phyloP scores from a whole-genome alignment of 2,797 vertebrate species.

The Argya squamiceps region DNA sequence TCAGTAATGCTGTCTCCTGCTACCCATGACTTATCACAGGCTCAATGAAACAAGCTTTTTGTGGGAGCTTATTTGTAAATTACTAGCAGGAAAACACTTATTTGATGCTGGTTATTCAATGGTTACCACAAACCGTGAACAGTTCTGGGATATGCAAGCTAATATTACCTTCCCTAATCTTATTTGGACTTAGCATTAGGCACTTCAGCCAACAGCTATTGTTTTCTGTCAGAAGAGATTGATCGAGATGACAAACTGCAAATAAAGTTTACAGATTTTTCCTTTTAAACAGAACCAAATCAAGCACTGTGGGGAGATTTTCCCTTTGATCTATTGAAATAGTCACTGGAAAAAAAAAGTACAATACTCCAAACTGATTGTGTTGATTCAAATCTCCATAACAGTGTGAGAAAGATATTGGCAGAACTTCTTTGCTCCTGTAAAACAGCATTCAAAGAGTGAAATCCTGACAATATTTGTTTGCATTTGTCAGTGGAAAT shows the following conservation, averaged over 20 bases:
- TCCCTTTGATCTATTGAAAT: slow-evolving; percentile 20
- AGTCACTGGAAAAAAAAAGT: slow-evolving; percentile 6
- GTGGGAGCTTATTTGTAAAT: neutral
- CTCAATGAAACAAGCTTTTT: neutral
- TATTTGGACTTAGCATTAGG: neutral
- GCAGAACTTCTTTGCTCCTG: neutral
- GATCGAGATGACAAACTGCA: neutral
- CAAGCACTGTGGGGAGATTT: neutral
- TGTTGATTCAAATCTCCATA: neutral
- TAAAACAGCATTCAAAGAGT: neutral
- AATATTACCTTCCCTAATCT: neutral
- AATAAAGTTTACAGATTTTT: slow-evolving; percentile 25
- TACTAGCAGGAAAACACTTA: neutral
- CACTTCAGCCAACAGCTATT: neutral
- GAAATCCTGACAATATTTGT: neutral
- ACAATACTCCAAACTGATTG: neutral
- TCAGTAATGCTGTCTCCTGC: neutral
- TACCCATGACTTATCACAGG: neutral
- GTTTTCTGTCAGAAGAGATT: slow-evolving; percentile 18
- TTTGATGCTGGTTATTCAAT: neutral
- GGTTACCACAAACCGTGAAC: neutral
- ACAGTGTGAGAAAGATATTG: neutral
- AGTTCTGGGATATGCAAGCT: neutral
- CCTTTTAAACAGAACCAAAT: slow-evolving; percentile 2
- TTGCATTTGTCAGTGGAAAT: slow-evolving; percentile 11